Base-by-base conservation (phyloP, 2,888 invertebrate genomes). In the Crematogaster levior region DNA sequence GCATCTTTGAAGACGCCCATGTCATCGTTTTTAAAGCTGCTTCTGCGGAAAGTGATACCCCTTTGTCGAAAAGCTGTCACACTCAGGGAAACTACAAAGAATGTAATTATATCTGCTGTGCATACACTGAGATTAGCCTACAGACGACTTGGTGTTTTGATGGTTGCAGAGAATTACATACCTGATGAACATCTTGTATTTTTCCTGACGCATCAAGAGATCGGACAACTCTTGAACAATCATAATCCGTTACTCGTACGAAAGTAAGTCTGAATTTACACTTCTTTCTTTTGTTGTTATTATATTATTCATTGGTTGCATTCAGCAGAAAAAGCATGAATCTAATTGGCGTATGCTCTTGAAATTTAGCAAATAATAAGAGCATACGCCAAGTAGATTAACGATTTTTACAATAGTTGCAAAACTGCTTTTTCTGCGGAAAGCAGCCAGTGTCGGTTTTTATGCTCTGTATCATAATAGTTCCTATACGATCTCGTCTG, bases 11-110 rank as follows among this genome's bases (percentile, higher is more conserved):
- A 94, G 83, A 95, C 95, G 3, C 95, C 96, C 4, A 94, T 95
- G 80, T 95, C 95, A 79, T 46, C 92, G 0, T 91, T 90, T 12
- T 95, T 95, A 6, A 95, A 95, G 95, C 96, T 93, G 90, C 92
- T 96, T 0, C 93, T 97, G n/a, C 95, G 95, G 58, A 96, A 95
- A 93, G 80, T 97, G 0, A 93, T 97, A 34, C 96, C 96, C 0
- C 94, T 95, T 63, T 96, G 96, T 81, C 95, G 96, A 27, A 95
- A 95, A 9, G 95, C 96, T 1, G 97, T 97, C 0, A 95, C 95
- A 0, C 93, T 95, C 43, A 95, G 97, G 79, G 97, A 98, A 93
- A 93, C 94, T 85, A 96, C 97, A 0, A 98, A 97, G 93, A 96
- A 96, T 4, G 94, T 95, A 53, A 61, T 95, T 9, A 95, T 96